Evolutionary conservation across 2,113 vertebrate genomes (phyloP).

Genomic region (Manacus vitellinus): DNA sequence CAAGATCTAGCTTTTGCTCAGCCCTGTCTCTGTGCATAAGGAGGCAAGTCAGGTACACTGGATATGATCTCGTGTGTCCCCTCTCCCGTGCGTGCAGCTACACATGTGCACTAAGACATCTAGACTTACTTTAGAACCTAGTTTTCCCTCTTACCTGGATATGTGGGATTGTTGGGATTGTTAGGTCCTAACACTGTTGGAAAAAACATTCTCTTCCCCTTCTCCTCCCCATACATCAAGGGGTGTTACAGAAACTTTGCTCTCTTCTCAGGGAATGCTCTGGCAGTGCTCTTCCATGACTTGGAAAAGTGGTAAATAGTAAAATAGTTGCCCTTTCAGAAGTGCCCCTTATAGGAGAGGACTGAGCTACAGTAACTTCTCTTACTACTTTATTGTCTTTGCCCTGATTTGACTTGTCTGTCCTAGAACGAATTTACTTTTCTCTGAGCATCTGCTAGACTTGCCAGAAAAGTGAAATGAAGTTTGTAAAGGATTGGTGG

Average conservation of each 20-base stretch:
- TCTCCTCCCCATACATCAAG: not conserved
- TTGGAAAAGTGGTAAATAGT: not conserved
- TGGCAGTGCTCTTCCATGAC: rapidly evolving
- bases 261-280: not conserved
- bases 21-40: not conserved
- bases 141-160: not conserved
- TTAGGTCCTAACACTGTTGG: not conserved
- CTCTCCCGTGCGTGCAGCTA: not conserved
- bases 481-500: not conserved
- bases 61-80: rapidly evolving
- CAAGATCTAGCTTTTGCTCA: not conserved
- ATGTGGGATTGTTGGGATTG: not conserved
- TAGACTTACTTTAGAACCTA: not conserved
- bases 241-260: not conserved
- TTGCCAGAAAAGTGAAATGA: not conserved
- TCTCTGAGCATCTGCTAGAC: not conserved
- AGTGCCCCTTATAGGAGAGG: not conserved
- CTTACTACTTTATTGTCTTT: not conserved
- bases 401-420: not conserved
- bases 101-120: rapidly evolving
- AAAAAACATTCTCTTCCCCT: not conserved
- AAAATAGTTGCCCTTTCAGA: not conserved
- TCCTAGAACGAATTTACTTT: not conserved
- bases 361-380: not conserved
- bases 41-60: not conserved